Percentiles rank a stretch among this genome's conserved stretches.
Conservation (phyloP, 53 echinoderm and acorn worm species). For the Stichopus horrens region DNA sequence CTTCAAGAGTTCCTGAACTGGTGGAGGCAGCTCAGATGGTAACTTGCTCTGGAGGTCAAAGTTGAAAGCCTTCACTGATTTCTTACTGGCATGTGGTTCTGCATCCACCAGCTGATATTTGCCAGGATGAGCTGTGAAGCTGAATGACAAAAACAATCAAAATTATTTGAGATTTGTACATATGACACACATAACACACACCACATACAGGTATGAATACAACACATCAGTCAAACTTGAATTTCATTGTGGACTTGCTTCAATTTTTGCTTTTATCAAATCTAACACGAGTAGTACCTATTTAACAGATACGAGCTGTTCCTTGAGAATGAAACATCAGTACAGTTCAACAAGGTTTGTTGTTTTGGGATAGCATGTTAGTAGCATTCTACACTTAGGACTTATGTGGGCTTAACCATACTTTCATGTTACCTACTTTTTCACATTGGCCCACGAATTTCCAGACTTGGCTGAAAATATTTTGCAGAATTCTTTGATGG, state of each 20-base stretch:
- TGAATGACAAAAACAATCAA: background rate
- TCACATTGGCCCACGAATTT: constrained; percentile 82
- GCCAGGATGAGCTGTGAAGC: constrained; percentile 1
- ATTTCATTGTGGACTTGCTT: too few relatives aligned
- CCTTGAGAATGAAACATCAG: too few relatives aligned
- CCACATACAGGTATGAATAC: too few relatives aligned
- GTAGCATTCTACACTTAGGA: too few relatives aligned
- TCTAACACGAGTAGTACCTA: too few relatives aligned
- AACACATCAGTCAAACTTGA: too few relatives aligned
- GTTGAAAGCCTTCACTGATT: constrained; percentile 31
- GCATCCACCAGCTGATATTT: constrained; percentile 38
- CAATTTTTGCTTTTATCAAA: too few relatives aligned
- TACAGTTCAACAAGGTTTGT: too few relatives aligned
- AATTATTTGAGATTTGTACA: too few relatives aligned
- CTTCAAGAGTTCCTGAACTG: constrained; percentile 35
- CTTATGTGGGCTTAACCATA: background rate
- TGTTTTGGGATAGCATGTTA: too few relatives aligned
- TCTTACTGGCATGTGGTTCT: constrained; percentile 34
- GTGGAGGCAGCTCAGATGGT: constrained; percentile 37
- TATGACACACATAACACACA: too few relatives aligned
- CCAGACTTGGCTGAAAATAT: constrained; percentile 87
- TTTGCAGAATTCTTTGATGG: constrained; percentile 88
- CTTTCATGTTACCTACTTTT: constrained; percentile 63
- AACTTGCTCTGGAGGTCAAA: constrained; percentile 30
- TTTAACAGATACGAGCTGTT: too few relatives aligned